phyloP scores from a whole-genome alignment of 1,140 invertebrate species.

The Neodiprion pinetum region DNA sequence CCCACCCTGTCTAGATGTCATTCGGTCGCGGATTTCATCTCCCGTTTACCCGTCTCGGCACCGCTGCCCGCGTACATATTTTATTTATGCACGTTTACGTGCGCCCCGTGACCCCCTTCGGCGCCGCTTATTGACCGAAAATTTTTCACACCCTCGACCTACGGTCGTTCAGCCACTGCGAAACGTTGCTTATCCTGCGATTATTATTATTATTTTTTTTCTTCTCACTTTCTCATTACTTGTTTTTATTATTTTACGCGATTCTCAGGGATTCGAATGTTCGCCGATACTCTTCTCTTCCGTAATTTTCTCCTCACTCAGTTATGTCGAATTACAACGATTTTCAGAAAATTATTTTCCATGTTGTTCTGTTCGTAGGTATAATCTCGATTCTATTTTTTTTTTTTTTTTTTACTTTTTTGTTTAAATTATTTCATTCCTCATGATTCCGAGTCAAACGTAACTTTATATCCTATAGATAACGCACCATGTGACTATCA shows the following conservation, averaged over 20 bases:
- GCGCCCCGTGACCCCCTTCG: not conserved
- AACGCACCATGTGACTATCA: no score
- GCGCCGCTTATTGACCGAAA: not conserved
- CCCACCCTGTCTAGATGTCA: constrained; percentile 57
- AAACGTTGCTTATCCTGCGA: not conserved
- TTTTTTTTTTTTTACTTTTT: not conserved
- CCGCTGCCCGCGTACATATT: not conserved
- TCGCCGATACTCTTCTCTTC: no score
- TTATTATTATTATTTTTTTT: not conserved
- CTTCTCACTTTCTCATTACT: no score
- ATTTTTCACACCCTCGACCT: not conserved
- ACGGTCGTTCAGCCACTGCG: no score
- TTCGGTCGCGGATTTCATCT: constrained; percentile 34
- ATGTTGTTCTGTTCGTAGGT: no score
- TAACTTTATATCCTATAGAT: no score
- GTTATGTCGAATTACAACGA: no score
- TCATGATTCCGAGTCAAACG: not conserved
- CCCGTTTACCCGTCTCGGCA: not conserved
- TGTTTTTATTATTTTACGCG: no score
- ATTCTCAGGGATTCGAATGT: no score
- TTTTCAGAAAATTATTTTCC: no score
- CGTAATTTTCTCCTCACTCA: no score
- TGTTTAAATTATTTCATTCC: not conserved
- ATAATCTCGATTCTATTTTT: no score
- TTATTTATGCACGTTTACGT: not conserved